Base-by-base conservation (phyloP, 37 sponge, comb jelly and placozoan genomes). In the Diacarnus erythraeanus region DNA sequence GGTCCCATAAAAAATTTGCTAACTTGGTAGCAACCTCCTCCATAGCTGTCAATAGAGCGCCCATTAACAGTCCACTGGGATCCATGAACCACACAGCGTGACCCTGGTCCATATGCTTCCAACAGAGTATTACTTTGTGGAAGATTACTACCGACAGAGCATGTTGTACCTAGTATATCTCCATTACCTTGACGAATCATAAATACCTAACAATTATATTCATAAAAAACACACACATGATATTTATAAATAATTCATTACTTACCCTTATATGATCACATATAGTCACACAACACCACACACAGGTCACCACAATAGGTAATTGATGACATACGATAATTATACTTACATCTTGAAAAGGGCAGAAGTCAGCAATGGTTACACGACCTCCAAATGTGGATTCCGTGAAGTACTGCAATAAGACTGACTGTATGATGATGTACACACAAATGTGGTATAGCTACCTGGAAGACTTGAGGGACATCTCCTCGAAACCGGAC, bases 11-110 rank as follows among this genome's bases (percentile, higher is more conserved):
- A n/a, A n/a, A n/a, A n/a, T n/a, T n/a, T 67, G 37, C 73, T 21
- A 3, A 90, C 91, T 78, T 86, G 71, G 34, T 90, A 90, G 42
- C 91, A 90, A n/a, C 91, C 91, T 41, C 68, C 69, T 23, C 91
- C 91, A 17, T n/a, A 23, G 42, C 64, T 18, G 38, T n/a, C 42
- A 23, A 40, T 31, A 38, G 36, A 17, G 25, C 44, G 57, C 9
- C 72, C 59, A 10, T 51, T 20, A 22, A 40, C 39, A 42, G 57
- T 59, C 59, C 60, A 54, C 58, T 60, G 17, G 30, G 54, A 35
- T n/a, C 87, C 87, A 21, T 89, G 90, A 5, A 36, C 31, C 40
- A 89, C 56, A 57, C 90, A 89, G 0, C 86, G 71, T 17, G 86
- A 80, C 2, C 58, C 36, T 3, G 51, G 3, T 25, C 81, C 90